phyloP scores from a whole-genome alignment of 1,140 invertebrate species.

The Chelonus insularis region DNA sequence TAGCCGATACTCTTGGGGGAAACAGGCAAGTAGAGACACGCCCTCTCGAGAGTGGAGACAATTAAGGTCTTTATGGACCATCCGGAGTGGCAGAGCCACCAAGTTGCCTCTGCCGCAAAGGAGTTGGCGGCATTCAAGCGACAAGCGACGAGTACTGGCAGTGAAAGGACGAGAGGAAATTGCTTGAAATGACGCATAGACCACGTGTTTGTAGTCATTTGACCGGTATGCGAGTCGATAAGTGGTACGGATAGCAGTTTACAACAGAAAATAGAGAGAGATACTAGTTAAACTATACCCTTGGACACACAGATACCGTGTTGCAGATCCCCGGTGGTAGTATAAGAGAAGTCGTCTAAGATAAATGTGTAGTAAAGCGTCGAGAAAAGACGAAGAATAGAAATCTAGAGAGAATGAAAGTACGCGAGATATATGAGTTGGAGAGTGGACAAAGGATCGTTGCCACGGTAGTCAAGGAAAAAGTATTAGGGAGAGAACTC shows the following conservation, averaged over 20 bases:
- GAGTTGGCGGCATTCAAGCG: conserved; percentile 16
- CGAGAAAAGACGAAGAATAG: background rate
- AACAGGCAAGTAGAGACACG: background rate
- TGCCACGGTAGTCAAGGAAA: conserved; percentile 18
- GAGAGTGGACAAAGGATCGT: conserved; percentile 22
- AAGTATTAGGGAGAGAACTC: background rate
- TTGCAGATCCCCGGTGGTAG: no score
- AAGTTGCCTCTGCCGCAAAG: conserved; percentile 7
- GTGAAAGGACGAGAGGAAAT: conserved; percentile 21
- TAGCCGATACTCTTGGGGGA: background rate
- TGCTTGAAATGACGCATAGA: conserved; percentile 22
- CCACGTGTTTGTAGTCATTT: conserved; percentile 15
- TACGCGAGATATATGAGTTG: conserved; percentile 18
- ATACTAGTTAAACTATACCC: background rate
- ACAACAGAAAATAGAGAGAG: background rate
- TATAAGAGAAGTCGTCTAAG: conserved; percentile 9
- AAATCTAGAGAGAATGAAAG: background rate
- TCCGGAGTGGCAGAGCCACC: conserved; percentile 6
- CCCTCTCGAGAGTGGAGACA: conserved; percentile 15
- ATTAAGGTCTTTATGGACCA: conserved; percentile 23
- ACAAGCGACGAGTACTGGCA: background rate
- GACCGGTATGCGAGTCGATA: conserved; percentile 17
- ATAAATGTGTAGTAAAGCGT: conserved; percentile 11
- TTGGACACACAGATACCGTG: no score
- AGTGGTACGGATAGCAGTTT: conserved; percentile 15